Evolutionary conservation across 2,888 invertebrate species (phyloP).

Genomic region (Coleophora deauratella): DNA sequence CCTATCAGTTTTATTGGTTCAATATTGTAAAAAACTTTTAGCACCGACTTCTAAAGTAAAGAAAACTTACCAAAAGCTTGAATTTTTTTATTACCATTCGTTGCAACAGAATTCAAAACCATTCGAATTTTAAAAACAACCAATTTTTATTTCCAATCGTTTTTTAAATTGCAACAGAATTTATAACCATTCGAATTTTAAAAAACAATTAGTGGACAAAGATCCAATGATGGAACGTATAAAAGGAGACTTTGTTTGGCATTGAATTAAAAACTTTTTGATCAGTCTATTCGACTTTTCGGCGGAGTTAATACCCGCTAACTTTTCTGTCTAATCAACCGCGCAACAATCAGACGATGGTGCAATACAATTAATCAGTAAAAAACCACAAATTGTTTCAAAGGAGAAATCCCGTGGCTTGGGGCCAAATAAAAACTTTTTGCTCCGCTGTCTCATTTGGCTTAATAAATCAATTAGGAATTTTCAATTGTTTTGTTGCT

Average conservation of each 20-base stretch:
- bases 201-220: too few species aligned
- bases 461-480: not conserved
- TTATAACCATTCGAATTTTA: too few species aligned
- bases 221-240: too few species aligned
- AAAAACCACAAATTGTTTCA: conserved; percentile 2
- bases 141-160: too few species aligned
- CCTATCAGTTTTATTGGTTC: too few species aligned
- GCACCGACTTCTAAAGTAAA: too few species aligned
- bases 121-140: too few species aligned
- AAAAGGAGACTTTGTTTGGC: not conserved
- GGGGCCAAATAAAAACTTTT: not conserved
- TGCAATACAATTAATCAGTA: conserved; percentile 3
- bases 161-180: too few species aligned
- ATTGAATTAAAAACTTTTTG: conserved; percentile 9
- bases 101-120: too few species aligned
- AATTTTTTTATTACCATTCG: too few species aligned
- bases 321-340: conserved; percentile 2
- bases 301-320: conserved; percentile 1
- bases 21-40: not conserved
- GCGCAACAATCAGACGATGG: not conserved
- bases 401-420: not conserved
- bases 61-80: not conserved
- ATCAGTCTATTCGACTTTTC: conserved; percentile 2
- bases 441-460: not conserved
- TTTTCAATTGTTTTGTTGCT: not conserved